Evolutionary conservation across 2,888 invertebrate genomes (phyloP).

Genomic region (Acanthosepion pharaonis): DNA sequence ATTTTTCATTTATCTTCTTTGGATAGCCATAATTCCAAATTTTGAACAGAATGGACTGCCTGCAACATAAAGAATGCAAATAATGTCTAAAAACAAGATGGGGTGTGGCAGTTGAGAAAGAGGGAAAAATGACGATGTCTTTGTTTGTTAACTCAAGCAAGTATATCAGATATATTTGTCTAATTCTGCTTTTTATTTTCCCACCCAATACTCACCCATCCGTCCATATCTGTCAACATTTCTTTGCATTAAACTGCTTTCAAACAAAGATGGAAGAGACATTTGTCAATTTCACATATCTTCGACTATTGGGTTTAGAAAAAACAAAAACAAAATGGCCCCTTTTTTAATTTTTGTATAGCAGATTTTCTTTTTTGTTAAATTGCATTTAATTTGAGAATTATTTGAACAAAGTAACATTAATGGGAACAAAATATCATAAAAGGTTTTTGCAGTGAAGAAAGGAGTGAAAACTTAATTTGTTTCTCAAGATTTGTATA

Average conservation of each 20-base stretch:
- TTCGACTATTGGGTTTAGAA: not conserved
- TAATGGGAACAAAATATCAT: not conserved
- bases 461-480: not conserved
- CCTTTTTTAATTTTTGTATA: not conserved
- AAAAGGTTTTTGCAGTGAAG: not conserved
- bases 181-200: not conserved
- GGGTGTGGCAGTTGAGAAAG: not conserved
- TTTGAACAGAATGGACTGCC: not conserved
- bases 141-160: constrained; percentile 33
- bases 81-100: not conserved
- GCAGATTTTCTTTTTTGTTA: not conserved
- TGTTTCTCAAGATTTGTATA: not conserved
- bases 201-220: not conserved
- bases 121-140: not conserved
- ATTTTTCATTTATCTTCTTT: not conserved
- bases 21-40: not conserved
- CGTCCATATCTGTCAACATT: not conserved
- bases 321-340: not conserved
- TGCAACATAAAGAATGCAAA: not conserved
- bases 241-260: not conserved
- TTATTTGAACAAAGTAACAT: not conserved
- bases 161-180: not conserved
- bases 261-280: not conserved
- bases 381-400: not conserved
- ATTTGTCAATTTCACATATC: not conserved